Conservation (phyloP, 2,888 invertebrate species). For the Lasioglossum leucozonium region DNA sequence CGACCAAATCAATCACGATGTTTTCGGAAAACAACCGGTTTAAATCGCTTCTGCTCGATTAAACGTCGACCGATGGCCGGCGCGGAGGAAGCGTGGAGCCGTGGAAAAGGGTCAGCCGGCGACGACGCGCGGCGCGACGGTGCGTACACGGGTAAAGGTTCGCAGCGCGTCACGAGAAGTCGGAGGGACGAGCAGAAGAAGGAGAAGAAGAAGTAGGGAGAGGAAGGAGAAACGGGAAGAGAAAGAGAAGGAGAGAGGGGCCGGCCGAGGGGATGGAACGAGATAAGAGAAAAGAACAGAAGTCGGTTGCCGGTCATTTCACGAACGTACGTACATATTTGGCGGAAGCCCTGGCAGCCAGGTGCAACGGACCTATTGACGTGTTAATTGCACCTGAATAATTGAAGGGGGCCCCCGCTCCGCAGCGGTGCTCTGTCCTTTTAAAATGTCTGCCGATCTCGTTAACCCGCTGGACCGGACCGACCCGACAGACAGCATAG, state of each 20-base stretch:
- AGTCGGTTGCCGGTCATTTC: constrained; percentile 60
- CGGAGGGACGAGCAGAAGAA: too few species aligned
- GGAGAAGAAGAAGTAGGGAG: not conserved
- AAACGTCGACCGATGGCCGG: not conserved
- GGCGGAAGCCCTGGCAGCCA: constrained; percentile 74
- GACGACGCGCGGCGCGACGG: not conserved
- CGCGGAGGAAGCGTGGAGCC: not conserved
- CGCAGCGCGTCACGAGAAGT: not conserved
- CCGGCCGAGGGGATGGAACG: constrained; percentile 10
- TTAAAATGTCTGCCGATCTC: constrained; percentile 79
- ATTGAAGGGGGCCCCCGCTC: constrained; percentile 75
- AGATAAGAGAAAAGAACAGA: constrained; percentile 39
- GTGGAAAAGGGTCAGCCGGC: not conserved
- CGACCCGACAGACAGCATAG: not conserved
- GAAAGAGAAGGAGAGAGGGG: constrained; percentile 1
- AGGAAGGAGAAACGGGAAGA: not conserved
- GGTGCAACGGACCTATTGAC: constrained; percentile 81
- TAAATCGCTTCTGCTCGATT: not conserved
- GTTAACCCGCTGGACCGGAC: constrained; percentile 69
- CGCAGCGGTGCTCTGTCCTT: constrained; percentile 75
- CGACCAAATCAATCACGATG: not conserved
- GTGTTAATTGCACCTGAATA: constrained; percentile 82
- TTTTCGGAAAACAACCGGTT: not conserved
- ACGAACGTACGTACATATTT: constrained; percentile 71
- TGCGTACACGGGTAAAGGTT: not conserved